Base-by-base conservation (phyloP, 2,888 invertebrate species). In the Tricholauxania praeusta region DNA sequence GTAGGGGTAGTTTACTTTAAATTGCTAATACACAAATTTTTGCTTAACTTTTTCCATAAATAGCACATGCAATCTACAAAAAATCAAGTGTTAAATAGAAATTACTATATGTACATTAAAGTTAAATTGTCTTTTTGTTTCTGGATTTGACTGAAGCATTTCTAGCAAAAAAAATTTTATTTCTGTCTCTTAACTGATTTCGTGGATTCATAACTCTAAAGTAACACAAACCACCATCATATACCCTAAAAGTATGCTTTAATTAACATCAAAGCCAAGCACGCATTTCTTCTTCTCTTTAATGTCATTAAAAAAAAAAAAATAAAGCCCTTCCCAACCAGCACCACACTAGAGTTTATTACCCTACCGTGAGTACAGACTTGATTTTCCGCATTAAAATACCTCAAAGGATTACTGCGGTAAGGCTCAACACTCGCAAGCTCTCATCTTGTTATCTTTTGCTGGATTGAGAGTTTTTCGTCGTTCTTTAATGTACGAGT, bases 331-430 rank as follows among this genome's bases (percentile, higher is more conserved):
- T 39, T 39, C 10, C 39, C 39, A 39, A 39, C 39, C 39, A 39
- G 28, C 14, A 12, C 28, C 57, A 55, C 12, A 39, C 19, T 39
- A 39, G 19, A n/a, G 14, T 55, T 55, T 55, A 67, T 55, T 55
- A 47, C 66, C n/a, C 39, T n/a, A 22, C 17, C 17, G 49, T 28
- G 67, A 28, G 47, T 22, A 48, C 48, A 48, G 67, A 67, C 67
- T 39, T 57, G 67, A 49, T 57, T 48, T 68, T 59, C 49, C 57
- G 39, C 59, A 68, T 48, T 68, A 59, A 67, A 68, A 59, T 57
- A 68, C 57, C 49, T 68, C 59, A 68, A 68, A 59, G 68, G 68
- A 68, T 68, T 68, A 57, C 47, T 48, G 67, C 57, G 67, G 67
- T 55, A 57, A 67, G 39, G 39, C 48, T 57, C 48, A 67, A 47